phyloP scores from a whole-genome alignment of 2,797 vertebrate species.

The Catamblyrhynchus diadema region DNA sequence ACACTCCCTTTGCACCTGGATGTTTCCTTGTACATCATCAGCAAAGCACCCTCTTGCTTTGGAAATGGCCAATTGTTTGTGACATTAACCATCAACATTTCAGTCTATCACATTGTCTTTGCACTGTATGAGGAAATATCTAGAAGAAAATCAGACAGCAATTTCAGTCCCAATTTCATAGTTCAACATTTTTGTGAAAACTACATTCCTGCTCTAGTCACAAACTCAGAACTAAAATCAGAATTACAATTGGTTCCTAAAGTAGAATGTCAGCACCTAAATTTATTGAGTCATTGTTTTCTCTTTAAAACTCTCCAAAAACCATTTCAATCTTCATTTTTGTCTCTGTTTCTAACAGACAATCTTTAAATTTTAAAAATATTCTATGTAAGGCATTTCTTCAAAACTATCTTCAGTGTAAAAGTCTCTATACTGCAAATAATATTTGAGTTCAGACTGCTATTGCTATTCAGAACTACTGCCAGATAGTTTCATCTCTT shows the following conservation, averaged over 20 bases:
- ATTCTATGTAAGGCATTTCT: not conserved
- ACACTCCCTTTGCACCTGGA: not conserved
- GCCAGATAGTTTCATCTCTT: not conserved
- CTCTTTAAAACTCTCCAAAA: not conserved
- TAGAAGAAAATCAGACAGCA: not conserved
- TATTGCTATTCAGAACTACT: not conserved
- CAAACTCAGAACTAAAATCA: not conserved
- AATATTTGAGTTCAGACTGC: not conserved
- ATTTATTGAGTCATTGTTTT: not conserved
- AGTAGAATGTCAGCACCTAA: not conserved
- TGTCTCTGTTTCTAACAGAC: not conserved
- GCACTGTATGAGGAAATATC: not conserved
- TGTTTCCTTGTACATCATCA: not conserved
- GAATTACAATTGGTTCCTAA: not conserved
- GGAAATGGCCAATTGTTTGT: not conserved
- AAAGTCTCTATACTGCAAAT: not conserved
- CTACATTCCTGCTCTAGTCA: not conserved
- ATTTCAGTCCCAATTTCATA: not conserved
- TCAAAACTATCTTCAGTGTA: not conserved
- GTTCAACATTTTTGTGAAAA: not conserved
- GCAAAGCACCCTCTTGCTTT: not conserved
- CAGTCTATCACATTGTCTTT: not conserved
- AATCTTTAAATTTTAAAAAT: not conserved
- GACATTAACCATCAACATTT: not conserved
- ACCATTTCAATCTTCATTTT: not conserved